Conservation (phyloP, 1,140 invertebrate species). For the Phortica variegata region DNA sequence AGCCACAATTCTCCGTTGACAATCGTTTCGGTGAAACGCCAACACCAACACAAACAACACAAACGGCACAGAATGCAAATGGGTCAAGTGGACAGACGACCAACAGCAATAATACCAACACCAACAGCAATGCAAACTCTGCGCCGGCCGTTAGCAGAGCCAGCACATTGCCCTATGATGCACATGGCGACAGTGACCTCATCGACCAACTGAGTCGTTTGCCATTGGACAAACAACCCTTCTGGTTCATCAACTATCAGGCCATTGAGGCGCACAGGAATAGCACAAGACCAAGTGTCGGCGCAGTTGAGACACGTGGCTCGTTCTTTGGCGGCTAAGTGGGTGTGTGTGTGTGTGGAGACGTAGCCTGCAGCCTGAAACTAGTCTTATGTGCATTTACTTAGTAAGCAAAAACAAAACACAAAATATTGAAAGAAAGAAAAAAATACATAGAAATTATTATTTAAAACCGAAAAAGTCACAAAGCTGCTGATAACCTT, state of each 20-base stretch:
- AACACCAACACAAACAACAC: neutral
- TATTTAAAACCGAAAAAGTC: no score
- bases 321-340: conserved; percentile 44
- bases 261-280: conserved; percentile 54
- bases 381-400: no score
- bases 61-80: neutral
- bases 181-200: conserved; percentile 56
- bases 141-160: neutral
- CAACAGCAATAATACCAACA: neutral
- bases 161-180: conserved; percentile 39
- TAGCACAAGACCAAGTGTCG: conserved; percentile 27
- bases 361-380: no score
- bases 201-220: conserved; percentile 55
- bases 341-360: no score
- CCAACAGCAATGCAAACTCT: neutral
- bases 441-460: no score
- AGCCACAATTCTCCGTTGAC: conserved; percentile 5
- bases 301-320: conserved; percentile 31
- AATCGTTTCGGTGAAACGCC: conserved; percentile 30
- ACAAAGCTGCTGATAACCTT: no score
- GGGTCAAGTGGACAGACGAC: neutral
- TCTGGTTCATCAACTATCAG: conserved; percentile 59
- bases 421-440: no score
- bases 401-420: no score
- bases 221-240: conserved; percentile 59